A percentile compares a stretch with the other conserved stretches of the same genome.
phyloP scores from a whole-genome alignment of 2,888 invertebrate genomes.

The Aricia artaxerxes region DNA sequence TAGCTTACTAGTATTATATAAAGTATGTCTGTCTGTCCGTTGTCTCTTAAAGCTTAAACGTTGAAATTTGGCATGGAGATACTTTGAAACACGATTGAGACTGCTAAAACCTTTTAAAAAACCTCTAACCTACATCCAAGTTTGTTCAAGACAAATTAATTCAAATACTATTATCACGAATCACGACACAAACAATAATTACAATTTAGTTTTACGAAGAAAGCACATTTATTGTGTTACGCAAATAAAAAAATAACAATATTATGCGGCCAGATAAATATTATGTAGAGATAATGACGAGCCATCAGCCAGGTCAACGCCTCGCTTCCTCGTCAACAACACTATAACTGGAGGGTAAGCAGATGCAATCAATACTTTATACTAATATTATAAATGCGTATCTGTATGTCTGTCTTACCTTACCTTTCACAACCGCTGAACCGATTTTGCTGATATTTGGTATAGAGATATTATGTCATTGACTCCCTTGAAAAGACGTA shows the following conservation, averaged over 20 bases:
- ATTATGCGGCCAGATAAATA: background rate
- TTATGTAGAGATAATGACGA: background rate
- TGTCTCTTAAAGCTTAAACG: no score
- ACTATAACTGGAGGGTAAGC: background rate
- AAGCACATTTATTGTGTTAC: background rate
- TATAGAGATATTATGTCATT: no score
- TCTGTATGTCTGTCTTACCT: no score
- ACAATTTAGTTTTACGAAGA: background rate
- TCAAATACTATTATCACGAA: background rate
- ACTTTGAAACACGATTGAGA: no score
- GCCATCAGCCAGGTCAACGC: background rate
- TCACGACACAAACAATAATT: background rate
- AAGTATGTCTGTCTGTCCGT: no score
- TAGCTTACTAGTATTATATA: no score
- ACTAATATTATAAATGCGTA: background rate
- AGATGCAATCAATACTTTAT: background rate
- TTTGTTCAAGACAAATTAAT: no score
- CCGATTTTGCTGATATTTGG: no score
- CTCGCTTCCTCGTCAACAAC: background rate
- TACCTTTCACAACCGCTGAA: no score
- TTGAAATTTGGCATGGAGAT: no score
- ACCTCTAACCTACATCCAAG: background rate
- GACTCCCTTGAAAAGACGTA: no score
- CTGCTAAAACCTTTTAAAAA: no score
- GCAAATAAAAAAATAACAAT: constrained; percentile 8